Evolutionary conservation across 1,140 invertebrate genomes (phyloP).

Genomic region (Myzus persicae): DNA sequence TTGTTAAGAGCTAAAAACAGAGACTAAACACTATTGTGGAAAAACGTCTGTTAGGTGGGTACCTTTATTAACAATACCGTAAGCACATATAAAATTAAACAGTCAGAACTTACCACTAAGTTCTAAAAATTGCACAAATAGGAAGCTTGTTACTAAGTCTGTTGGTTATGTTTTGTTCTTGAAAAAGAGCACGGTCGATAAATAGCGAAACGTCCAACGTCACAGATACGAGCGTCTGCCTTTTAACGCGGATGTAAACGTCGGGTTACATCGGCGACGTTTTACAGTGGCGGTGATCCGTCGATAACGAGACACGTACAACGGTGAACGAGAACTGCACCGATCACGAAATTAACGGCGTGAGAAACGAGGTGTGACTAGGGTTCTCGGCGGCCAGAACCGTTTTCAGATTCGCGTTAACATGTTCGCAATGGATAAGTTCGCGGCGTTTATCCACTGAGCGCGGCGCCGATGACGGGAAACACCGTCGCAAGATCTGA

Average conservation of each 20-base stretch:
- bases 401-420: neutral
- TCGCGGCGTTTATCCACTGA: neutral
- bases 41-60: neutral
- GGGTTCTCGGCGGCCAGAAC: neutral
- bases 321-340: neutral
- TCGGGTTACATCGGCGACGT: neutral
- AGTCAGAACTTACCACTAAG: neutral
- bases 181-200: neutral
- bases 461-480: neutral
- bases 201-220: no score
- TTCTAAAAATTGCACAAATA: slow-evolving; percentile 9
- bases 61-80: neutral
- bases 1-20: no score
- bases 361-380: neutral
- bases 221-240: no score
- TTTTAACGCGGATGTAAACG: neutral
- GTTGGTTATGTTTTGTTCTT: neutral
- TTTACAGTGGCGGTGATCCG: no score
- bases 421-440: neutral
- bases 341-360: neutral
- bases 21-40: no score
- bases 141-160: slow-evolving; percentile 6
- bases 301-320: no score
- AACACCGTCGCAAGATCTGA: neutral
- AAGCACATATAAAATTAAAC: neutral